phyloP scores from a whole-genome alignment of 2,113 vertebrate genomes.

The Arothron firmamentum region DNA sequence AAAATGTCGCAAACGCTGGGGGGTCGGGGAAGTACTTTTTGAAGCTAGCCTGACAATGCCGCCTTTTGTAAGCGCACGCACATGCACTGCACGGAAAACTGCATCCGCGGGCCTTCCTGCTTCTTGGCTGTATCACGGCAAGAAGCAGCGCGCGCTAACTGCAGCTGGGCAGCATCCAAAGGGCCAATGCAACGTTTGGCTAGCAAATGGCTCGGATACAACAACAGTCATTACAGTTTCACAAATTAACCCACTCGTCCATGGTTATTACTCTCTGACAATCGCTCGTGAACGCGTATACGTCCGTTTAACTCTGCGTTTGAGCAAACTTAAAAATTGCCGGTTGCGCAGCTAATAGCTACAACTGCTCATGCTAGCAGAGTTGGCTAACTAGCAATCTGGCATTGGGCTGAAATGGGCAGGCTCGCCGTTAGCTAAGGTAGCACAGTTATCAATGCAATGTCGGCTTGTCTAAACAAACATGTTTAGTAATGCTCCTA shows the following conservation, averaged over 20 bases:
- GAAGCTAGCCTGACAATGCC: conserved; percentile 31
- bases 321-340: conserved; percentile 28
- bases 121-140: conserved; percentile 16
- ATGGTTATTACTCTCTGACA: background rate
- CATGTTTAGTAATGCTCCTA: conserved; percentile 47
- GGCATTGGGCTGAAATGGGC: conserved; percentile 19
- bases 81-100: conserved; percentile 46
- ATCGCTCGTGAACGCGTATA: background rate
- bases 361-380: conserved; percentile 24
- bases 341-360: conserved; percentile 51
- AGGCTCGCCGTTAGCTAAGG: conserved; percentile 33
- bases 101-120: conserved; percentile 40
- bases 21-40: background rate
- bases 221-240: background rate
- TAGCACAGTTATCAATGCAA: conserved; percentile 37
- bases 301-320: background rate
- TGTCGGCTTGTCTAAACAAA: conserved; percentile 44
- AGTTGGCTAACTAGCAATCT: conserved; percentile 25
- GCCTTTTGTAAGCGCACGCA: conserved; percentile 34
- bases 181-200: conserved; percentile 3
- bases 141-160: conserved; percentile 6
- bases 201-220: background rate
- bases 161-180: conserved; percentile 20
- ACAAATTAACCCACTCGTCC: background rate
- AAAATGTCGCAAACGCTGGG: fast-evolving